These are phyloP conservation scores for Halocynthia aurantium DNA, from an alignment of 23 tunicate species.

Conservation along the genomic window DNA sequence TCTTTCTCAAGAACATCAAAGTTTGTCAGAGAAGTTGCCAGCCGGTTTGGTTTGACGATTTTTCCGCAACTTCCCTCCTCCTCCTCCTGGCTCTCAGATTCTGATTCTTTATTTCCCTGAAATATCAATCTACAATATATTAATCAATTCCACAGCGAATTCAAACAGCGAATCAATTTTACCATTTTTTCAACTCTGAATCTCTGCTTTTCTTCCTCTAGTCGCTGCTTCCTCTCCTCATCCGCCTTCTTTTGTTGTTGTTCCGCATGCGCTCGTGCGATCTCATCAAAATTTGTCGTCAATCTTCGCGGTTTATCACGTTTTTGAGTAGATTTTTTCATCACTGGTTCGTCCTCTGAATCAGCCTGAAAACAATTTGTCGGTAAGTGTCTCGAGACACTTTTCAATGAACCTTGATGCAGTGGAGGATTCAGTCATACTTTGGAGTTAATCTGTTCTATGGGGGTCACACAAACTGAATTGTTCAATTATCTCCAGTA, in stretches of 20 bases:
- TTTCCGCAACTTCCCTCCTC: constrained; percentile 24
- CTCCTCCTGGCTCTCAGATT: background rate
- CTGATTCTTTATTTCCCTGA: no score
- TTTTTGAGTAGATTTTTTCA: background rate
- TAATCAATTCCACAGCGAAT: no score
- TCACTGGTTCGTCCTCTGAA: background rate
- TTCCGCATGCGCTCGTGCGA: constrained; percentile 44
- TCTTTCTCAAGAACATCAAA: constrained; percentile 64
- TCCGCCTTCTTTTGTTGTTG: constrained; percentile 22
- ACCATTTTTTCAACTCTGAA: constrained; percentile 58
- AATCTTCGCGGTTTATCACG: constrained; percentile 30
- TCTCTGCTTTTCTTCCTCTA: constrained; percentile 61
- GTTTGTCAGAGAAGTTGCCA: constrained; percentile 46
- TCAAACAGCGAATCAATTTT: background rate
- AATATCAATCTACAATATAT: no score
- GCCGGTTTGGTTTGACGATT: constrained; percentile 40
- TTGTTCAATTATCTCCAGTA: no score
- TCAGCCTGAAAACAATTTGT: constrained; percentile 1
- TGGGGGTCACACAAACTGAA: background rate
- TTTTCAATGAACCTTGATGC: no score
- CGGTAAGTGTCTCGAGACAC: background rate
- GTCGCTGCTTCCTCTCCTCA: constrained; percentile 18
- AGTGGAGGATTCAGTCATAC: background rate
- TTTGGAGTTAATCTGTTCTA: background rate
- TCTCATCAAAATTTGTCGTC: constrained; percentile 49